Evolutionary conservation across 2,888 invertebrate genomes (phyloP), one percentile per base, ranked within the genome.

Genomic region (Conchocele bisecta): DNA sequence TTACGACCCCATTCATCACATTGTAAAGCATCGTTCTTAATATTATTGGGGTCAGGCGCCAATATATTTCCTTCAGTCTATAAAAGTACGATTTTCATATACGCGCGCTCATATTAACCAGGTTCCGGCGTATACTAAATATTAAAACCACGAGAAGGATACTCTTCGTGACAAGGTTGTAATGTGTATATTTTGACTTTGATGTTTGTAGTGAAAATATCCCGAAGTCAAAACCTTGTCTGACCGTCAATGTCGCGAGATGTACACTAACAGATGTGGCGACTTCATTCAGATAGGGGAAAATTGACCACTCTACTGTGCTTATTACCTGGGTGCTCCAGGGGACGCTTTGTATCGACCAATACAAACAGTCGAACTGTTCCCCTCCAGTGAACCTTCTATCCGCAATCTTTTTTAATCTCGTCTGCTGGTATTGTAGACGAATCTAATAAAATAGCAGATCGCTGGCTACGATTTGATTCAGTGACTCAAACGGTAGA

Each of bases 1-100:
- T 73, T 76, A 76, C 73, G 66, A 50, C 58, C 69, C 54, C 57
- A 70, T 75, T 68, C 75, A 68, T 64, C 63, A 67, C 29, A 53
- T 41, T 37, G 57, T 56, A 56, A 54, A 65, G 41, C 57, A 26
- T 22, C 31, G 39, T 17, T 39, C n/a, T 60, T 35, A 33, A 48
- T 46, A 33, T 28, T 26, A 42, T 28, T 13, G 39, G 51, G 56
- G 29, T 26, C 63, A 67, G 67, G 67, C 46, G 72, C 72, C 67
- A 44, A 39, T n/a, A n/a, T n/a, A n/a, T n/a, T n/a, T n/a, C n/a
- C n/a, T n/a, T n/a, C n/a, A n/a, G n/a, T n/a, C n/a, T n/a, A n/a
- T n/a, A n/a, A n/a, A n/a, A n/a, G n/a, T n/a, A n/a, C n/a, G n/a
- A n/a, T n/a, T n/a, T n/a, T n/a, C n/a, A n/a, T n/a, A n/a, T n/a